Conservation (phyloP, 2,113 vertebrate genomes). For the Ameiurus melas region DNA sequence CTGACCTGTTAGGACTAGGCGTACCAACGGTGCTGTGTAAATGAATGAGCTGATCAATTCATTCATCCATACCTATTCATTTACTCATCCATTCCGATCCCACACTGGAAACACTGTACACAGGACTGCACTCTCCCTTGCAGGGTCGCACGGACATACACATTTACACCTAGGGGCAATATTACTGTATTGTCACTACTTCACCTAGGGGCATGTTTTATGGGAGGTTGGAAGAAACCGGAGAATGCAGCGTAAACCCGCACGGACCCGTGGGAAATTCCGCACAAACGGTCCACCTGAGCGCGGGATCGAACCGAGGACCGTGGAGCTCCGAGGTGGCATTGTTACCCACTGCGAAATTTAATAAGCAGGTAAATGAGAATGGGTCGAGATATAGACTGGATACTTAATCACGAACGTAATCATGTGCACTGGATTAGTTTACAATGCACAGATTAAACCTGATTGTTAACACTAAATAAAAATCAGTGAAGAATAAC, state of each 20-base stretch:
- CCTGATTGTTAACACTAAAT: neutral
- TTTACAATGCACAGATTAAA: neutral
- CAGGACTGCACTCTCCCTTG: neutral
- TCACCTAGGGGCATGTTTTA: neutral
- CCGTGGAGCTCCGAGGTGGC: neutral
- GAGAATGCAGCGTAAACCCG: neutral
- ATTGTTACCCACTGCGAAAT: neutral
- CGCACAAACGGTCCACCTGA: neutral
- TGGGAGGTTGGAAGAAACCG: neutral
- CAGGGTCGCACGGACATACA: neutral
- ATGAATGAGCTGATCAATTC: neutral
- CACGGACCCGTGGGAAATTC: neutral
- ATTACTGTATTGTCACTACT: neutral
- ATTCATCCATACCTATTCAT: neutral
- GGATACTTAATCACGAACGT: neutral
- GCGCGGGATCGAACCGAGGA: neutral
- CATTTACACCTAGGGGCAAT: neutral
- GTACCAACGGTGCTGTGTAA: neutral
- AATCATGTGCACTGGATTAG: neutral
- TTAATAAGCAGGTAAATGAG: neutral
- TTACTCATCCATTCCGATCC: neutral
- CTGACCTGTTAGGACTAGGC: too few species aligned
- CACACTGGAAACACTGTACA: neutral
- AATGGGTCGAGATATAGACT: neutral
- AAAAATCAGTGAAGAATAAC: constrained; percentile 1